Evolutionary conservation across 2,888 invertebrate genomes (phyloP).

Genomic region (Hypolimnas misippus): DNA sequence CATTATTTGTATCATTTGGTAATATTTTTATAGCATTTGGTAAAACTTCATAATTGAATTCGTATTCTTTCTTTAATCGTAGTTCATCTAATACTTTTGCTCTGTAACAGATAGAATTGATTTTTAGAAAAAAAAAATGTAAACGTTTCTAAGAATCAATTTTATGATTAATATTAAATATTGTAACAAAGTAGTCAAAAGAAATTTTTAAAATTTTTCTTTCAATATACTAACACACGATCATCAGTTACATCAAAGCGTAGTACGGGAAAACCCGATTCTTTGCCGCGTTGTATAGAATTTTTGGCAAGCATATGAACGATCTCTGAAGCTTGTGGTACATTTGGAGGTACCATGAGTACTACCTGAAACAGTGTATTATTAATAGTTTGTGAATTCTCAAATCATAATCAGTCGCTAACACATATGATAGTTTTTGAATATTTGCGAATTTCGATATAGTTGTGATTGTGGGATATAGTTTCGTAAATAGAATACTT

Average conservation of each 20-base stretch:
- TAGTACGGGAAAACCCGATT: slow-evolving; percentile 64
- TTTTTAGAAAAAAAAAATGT: too few relatives aligned
- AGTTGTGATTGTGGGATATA: too few relatives aligned
- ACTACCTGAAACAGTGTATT: slow-evolving; percentile 57
- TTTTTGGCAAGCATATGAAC: slow-evolving; percentile 61
- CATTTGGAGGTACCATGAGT: slow-evolving; percentile 63
- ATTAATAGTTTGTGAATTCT: too few relatives aligned
- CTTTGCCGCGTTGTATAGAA: slow-evolving; percentile 64
- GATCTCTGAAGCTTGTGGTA: slow-evolving; percentile 57
- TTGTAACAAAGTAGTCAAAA: too few relatives aligned
- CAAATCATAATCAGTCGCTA: too few relatives aligned
- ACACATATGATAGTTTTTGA: too few relatives aligned
- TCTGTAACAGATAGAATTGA: slow-evolving; percentile 53
- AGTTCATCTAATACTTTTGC: slow-evolving; percentile 61
- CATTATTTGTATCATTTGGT: slow-evolving; percentile 26
- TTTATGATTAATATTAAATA: too few relatives aligned
- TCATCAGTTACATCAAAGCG: slow-evolving; percentile 69
- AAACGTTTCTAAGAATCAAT: too few relatives aligned
- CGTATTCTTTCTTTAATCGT: slow-evolving; percentile 70
- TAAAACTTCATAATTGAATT: slow-evolving; percentile 59
- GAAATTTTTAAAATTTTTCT: too few relatives aligned
- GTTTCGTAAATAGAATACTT: too few relatives aligned
- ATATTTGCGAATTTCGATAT: too few relatives aligned
- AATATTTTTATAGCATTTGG: slow-evolving; percentile 49
- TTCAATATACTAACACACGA: slow-evolving; percentile 55